Conservation (phyloP, 2,888 invertebrate genomes). For the Galerucella calmariensis region DNA sequence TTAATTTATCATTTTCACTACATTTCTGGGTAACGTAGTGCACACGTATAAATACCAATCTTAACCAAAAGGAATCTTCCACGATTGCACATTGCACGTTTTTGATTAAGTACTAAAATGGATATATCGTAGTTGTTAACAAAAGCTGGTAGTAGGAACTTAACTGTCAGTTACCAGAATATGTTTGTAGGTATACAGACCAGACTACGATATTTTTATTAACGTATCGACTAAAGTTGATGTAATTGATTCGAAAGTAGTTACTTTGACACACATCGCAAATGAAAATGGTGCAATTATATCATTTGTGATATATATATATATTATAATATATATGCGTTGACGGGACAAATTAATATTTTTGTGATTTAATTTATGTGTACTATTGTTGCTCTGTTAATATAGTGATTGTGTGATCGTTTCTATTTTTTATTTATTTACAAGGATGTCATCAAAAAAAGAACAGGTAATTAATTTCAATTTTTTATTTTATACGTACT, state of each 20-base stretch:
- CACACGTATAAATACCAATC: neutral
- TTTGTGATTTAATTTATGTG: neutral
- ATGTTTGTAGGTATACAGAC: conserved; percentile 15
- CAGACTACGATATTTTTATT: neutral
- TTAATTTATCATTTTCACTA: neutral
- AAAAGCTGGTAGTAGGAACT: neutral
- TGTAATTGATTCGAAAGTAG: conserved; percentile 11
- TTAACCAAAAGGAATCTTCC: neutral
- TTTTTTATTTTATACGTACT: too few species aligned
- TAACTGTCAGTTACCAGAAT: conserved; percentile 22
- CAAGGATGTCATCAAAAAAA: neutral
- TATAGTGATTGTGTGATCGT: neutral
- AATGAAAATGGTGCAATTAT: neutral
- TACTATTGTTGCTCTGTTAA: neutral
- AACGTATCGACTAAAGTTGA: neutral
- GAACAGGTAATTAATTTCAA: neutral
- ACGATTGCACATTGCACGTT: neutral
- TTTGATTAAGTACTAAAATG: neutral
- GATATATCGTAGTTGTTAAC: neutral
- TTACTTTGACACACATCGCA: neutral
- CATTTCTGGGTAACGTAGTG: neutral
- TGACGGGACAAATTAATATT: neutral
- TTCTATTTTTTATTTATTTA: neutral
- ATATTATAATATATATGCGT: neutral
- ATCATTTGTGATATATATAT: conserved; percentile 1